phyloP scores from a whole-genome alignment of 1,140 invertebrate species.

The Macrosteles quadrilineatus region DNA sequence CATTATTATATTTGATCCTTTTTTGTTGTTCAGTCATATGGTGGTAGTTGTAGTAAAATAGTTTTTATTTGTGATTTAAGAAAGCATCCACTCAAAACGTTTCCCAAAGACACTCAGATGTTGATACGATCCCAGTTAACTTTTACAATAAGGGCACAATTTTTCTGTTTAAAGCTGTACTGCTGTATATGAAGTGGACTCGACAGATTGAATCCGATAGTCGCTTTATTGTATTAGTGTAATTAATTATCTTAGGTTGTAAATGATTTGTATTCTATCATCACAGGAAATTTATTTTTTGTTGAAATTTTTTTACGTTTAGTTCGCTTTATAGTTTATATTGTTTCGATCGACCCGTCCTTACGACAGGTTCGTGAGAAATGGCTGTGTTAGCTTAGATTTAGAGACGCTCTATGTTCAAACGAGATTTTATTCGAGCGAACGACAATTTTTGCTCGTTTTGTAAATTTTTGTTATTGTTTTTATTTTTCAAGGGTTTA shows the following conservation, averaged over 20 bases:
- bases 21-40: not conserved
- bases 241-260: not conserved
- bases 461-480: conserved; percentile 9
- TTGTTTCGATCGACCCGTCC: not conserved
- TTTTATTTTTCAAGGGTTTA: conserved; percentile 1
- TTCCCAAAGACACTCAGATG: too few relatives aligned
- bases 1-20: not conserved
- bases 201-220: too few relatives aligned
- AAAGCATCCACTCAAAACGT: too few relatives aligned
- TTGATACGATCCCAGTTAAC: too few relatives aligned
- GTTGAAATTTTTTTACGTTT: not conserved
- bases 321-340: conserved; percentile 9
- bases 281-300: conserved; percentile 2
- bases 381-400: conserved; percentile 11
- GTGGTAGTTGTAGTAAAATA: not conserved
- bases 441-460: not conserved
- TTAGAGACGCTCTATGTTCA: not conserved
- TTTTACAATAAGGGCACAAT: too few relatives aligned
- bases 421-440: not conserved
- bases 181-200: too few relatives aligned
- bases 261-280: conserved; percentile 8
- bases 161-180: too few relatives aligned
- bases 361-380: not conserved
- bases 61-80: not conserved
- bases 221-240: conserved; percentile 1